Conservation (phyloP, 2,797 vertebrate genomes). For the Hypotaenidia philippensis region DNA sequence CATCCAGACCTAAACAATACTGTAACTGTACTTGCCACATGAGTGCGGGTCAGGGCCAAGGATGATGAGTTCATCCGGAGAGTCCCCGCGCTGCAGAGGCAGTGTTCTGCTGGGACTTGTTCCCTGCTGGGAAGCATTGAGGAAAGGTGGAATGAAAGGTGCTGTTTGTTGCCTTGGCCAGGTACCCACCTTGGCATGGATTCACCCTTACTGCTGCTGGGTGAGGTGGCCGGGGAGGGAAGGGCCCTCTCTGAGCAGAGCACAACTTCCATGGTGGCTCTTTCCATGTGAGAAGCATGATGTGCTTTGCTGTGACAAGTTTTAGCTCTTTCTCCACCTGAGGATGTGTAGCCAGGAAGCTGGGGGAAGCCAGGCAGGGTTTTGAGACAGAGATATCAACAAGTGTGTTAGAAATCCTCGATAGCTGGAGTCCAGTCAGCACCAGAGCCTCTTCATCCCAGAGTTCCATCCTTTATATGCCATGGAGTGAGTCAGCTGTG, state of each 20-base stretch:
- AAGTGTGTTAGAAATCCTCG: background rate
- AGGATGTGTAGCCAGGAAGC: background rate
- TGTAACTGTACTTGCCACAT: background rate
- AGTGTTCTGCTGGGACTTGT: slow-evolving; percentile 9
- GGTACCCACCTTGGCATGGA: background rate
- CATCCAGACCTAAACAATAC: background rate
- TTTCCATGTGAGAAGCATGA: background rate
- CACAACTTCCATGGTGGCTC: background rate
- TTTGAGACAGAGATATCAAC: background rate
- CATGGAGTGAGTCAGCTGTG: fast-evolving
- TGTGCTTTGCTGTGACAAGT: fast-evolving
- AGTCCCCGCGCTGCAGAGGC: background rate
- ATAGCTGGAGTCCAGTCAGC: background rate
- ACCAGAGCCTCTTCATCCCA: background rate
- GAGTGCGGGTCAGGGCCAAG: background rate
- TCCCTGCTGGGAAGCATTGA: slow-evolving; percentile 29
- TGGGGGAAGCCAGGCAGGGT: background rate
- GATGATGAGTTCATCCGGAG: background rate
- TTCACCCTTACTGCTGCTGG: background rate
- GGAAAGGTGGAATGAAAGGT: background rate
- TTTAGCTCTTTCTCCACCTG: background rate
- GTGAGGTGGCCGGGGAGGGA: background rate
- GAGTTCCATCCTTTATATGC: background rate
- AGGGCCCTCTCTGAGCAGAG: background rate
- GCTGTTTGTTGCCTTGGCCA: slow-evolving; percentile 1